Conservation (phyloP, 2,113 vertebrate species). For the Dermatemys mawii region DNA sequence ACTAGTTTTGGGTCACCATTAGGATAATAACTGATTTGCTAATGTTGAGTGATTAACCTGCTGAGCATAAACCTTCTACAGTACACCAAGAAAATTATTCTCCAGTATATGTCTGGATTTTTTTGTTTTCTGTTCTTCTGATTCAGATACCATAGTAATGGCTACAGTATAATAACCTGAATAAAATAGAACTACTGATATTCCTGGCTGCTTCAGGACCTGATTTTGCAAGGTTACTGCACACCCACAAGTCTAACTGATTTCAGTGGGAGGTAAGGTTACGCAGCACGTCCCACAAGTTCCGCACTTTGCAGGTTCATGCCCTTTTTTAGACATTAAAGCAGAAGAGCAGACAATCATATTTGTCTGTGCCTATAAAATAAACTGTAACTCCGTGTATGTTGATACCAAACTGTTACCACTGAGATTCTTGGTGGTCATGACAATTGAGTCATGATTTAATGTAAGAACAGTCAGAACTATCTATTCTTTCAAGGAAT, state of each 20-base stretch:
- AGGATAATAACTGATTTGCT: not conserved
- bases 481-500: not conserved
- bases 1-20: not conserved
- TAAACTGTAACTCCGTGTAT: not conserved
- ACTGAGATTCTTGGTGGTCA: not conserved
- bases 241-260: not conserved
- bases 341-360: not conserved
- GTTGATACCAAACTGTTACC: not conserved
- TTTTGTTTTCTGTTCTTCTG: not conserved
- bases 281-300: accelerated
- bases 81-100: not conserved
- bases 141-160: not conserved
- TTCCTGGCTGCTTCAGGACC: not conserved
- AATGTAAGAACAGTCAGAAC: not conserved
- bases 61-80: not conserved
- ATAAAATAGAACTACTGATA: not conserved
- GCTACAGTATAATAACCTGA: not conserved
- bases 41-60: not conserved
- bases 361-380: not conserved
- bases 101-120: not conserved
- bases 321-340: not conserved
- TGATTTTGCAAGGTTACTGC: not conserved
- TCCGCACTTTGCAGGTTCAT: not conserved
- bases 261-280: not conserved
- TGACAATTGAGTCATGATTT: not conserved